Percentiles rank a stretch among this genome's conserved stretches.
phyloP scores from a whole-genome alignment of 2,888 invertebrate species.

The Eurytoma adleriae region DNA sequence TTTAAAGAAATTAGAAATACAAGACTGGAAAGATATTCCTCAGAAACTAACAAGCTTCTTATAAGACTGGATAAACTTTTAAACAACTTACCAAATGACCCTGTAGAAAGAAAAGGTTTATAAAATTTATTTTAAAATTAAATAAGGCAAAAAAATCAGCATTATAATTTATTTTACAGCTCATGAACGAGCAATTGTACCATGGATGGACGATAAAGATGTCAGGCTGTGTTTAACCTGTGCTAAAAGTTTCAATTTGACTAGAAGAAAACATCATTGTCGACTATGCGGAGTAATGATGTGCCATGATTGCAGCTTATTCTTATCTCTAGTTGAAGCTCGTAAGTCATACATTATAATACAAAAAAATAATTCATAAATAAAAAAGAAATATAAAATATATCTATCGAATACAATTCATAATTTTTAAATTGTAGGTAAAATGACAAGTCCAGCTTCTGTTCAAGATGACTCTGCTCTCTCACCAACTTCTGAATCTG shows the following conservation, averaged over 20 bases:
- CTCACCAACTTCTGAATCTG: constrained; percentile 67
- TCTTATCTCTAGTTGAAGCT: constrained; percentile 87
- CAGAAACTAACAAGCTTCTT: constrained; percentile 96
- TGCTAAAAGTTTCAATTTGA: constrained; percentile 90
- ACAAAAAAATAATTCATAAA: background rate
- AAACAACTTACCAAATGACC: constrained; percentile 86
- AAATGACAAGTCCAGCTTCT: constrained; percentile 78
- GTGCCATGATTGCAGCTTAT: constrained; percentile 94
- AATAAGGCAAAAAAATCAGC: background rate
- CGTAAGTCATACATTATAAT: constrained; percentile 78
- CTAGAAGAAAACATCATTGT: constrained; percentile 96
- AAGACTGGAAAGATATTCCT: constrained; percentile 90
- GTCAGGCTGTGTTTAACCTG: constrained; percentile 95
- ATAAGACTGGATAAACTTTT: constrained; percentile 95
- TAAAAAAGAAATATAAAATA: background rate
- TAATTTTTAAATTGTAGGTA: constrained; percentile 73
- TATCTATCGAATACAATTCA: background rate
- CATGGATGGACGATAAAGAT: constrained; percentile 95
- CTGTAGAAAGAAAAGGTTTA: constrained; percentile 83
- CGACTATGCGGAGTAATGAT: constrained; percentile 95
- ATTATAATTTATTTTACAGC: constrained; percentile 69
- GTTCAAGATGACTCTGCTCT: constrained; percentile 71
- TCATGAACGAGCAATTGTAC: constrained; percentile 84
- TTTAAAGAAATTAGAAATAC: constrained; percentile 84
- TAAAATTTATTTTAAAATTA: background rate